Conservation (phyloP, 2,888 invertebrate genomes). For the Cenopis cana region DNA sequence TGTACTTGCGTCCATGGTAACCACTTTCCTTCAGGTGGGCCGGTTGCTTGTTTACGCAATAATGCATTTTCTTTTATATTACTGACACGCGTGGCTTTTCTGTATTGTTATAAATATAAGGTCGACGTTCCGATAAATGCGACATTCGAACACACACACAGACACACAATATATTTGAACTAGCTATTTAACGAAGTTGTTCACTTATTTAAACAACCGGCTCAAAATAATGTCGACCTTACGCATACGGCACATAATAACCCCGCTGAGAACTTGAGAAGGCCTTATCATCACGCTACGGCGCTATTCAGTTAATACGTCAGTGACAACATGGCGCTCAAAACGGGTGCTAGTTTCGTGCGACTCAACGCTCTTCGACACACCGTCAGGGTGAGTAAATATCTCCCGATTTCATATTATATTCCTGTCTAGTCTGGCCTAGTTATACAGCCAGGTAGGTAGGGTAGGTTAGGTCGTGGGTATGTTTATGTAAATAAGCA, state of each 20-base stretch:
- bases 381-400: constrained; percentile 64
- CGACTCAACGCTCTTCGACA: constrained; percentile 60
- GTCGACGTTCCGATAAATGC: neutral
- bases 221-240: constrained; percentile 15
- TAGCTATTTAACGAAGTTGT: neutral
- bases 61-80: no score
- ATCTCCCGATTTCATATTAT: constrained; percentile 5
- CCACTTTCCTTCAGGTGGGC: no score
- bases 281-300: constrained; percentile 44
- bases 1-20: no score
- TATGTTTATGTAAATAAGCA: constrained; percentile 25
- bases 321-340: constrained; percentile 74
- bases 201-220: constrained; percentile 21
- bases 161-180: no score
- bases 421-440: neutral
- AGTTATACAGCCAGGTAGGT: neutral
- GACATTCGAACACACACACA: no score
- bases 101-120: neutral
- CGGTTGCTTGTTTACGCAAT: no score
- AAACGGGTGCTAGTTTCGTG: constrained; percentile 66
- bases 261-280: constrained; percentile 27
- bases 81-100: neutral
- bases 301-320: constrained; percentile 47
- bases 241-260: constrained; percentile 10
- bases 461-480: neutral